Base-by-base conservation (phyloP, 2,888 invertebrate genomes). In the Synergus umbraculus region DNA sequence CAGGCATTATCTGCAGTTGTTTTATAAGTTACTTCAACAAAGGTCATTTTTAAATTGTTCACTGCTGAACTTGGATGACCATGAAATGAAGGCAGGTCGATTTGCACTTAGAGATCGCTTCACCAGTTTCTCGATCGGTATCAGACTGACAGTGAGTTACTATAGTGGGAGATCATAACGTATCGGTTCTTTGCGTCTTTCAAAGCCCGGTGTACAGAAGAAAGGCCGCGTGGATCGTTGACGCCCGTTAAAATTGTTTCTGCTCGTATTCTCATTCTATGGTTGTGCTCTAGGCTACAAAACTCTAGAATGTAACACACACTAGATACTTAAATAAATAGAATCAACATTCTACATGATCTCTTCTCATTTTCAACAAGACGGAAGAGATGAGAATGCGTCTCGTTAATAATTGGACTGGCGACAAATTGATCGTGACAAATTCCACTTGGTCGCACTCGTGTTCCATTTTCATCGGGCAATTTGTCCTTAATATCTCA, bases 71-170 rank as follows among this genome's bases (percentile, higher is more conserved):
- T 60, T 18, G 60, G 22, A 60, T 22, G 60, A 60, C 60, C 60
- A 18, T 60, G 60, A 60, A 60, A 60, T 60, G 60, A 60, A 60
- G 22, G 22, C 60, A 18, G 60, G 60, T 60, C 22, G 60, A 60
- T 60, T 60, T 60, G 60, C 60, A 60, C 60, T 60, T 44, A 67
- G 18, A 44, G 44, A 67, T 77, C 86, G 84, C 83, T 85, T 83
- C 82, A 82, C 78, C 82, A 82, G 83, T 82, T 84, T 79, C 77
- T 79, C 83, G 88, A 88, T 88, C 83, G 81, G 84, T 85, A 88
- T 88, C 88, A 58, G 77, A 80, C 78, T 79, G 88, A 85, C 86
- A 85, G 86, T 88, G 86, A 88, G 85, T 88, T 88, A 88, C 86
- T 82, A 79, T 29, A 29, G 83, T 80, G 83, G 81, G 79, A 80